Base-by-base conservation (phyloP, 1,140 invertebrate genomes). In the Habropoda laboriosa region DNA sequence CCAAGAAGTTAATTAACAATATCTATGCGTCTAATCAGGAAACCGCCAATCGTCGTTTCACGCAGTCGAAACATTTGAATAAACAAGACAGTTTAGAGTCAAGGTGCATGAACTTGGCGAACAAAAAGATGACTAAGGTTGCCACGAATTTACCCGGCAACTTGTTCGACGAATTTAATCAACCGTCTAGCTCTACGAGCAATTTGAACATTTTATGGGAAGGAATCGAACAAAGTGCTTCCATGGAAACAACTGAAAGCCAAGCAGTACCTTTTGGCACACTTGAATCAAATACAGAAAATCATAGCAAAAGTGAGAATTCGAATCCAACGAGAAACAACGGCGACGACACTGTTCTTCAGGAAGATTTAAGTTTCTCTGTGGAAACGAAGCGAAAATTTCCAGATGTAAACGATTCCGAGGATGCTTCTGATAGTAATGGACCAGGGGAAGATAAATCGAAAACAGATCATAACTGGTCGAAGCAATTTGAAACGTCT, bases 401-500 rank as follows among this genome's bases (percentile, higher is more conserved):
- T 5, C 12, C 10, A 1, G n/a, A n/a, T 0, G 24, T 12, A 16
- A 21, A 35, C 13, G 4, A 5, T 61, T 21, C 3, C 4, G 38
- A 27, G 3, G 40, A 38, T 0, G 21, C 18, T 51, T 51, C 61
- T 1, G n/a, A 40, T 2, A 21, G 8, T 0, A 13, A 1, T 10
- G 47, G 45, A 49, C 42, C 60, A 1, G 49, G 38, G 3, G 30
- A 16, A 16, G 80, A 85, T 10, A 60, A 27, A 30, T 58, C 10
- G 18, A 83, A 63, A 32, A 21, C 18, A 8, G 53, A 75, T 40
- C 13, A 18, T 12, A 16, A 85, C 32, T 85, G 83, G 78, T 76
- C 30, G 13, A 85, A 76, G 24, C 40, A 57, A 16, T 84, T 47
- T 30, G 78, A 80, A 24, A 72, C 51, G 18, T 55, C 42, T 16